Percentiles rank a stretch among this genome's conserved stretches.
phyloP scores from a whole-genome alignment of 2,888 invertebrate genomes.

The Folsomia candida region DNA sequence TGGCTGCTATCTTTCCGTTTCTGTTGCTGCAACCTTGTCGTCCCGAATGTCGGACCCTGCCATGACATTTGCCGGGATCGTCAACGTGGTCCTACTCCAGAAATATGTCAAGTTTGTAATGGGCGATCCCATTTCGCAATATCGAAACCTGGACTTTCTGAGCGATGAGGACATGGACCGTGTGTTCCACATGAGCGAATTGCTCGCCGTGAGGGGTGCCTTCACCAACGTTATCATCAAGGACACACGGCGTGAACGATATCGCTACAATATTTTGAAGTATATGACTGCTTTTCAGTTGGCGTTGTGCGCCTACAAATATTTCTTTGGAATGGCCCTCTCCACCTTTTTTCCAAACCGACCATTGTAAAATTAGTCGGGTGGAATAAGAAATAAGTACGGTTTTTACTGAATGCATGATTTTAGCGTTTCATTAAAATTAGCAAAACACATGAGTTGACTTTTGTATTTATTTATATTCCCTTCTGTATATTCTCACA shows the following conservation, averaged over 20 bases:
- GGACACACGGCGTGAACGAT: not conserved
- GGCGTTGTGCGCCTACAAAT: not conserved
- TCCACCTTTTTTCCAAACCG: not conserved
- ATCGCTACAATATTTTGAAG: not conserved
- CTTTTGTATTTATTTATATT: too few species aligned
- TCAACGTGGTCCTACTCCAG: not conserved
- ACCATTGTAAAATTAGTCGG: not conserved
- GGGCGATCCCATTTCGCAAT: not conserved
- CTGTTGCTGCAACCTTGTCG: not conserved
- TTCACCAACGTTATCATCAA: not conserved
- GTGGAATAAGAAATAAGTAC: too few species aligned
- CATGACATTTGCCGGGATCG: not conserved
- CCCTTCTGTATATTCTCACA: too few species aligned
- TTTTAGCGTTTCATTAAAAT: too few species aligned
- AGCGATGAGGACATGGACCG: not conserved
- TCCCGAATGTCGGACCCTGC: not conserved
- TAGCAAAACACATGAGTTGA: too few species aligned
- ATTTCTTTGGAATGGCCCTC: too few species aligned
- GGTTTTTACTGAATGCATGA: too few species aligned
- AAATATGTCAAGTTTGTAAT: not conserved
- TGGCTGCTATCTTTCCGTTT: not conserved
- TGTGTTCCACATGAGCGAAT: too few species aligned
- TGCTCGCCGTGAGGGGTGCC: not conserved
- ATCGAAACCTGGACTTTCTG: slow-evolving; percentile 3
- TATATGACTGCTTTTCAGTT: not conserved